Conservation (phyloP, 2,888 invertebrate species). For the Athetis lepigone region DNA sequence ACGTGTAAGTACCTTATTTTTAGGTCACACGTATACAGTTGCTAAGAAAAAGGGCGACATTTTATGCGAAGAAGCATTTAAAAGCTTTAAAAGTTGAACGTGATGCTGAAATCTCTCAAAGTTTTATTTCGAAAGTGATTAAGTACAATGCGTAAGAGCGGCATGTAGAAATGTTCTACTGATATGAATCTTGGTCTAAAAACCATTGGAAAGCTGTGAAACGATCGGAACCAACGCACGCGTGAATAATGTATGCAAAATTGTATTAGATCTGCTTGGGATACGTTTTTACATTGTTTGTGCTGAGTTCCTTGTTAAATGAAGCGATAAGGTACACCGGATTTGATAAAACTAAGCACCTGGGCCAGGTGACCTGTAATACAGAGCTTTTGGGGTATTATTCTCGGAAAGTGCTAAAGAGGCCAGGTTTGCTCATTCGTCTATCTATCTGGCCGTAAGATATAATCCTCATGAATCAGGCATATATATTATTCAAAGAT, state of each 20-base stretch:
- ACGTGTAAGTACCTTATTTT: constrained; percentile 52
- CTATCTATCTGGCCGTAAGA: no score
- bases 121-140: constrained; percentile 56
- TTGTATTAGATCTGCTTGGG: constrained; percentile 50
- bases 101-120: constrained; percentile 27
- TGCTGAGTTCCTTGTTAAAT: constrained; percentile 50
- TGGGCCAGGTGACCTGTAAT: no score
- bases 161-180: constrained; percentile 60
- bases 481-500: no score
- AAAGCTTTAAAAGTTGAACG: constrained; percentile 37
- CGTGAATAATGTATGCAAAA: constrained; percentile 61
- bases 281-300: constrained; percentile 53
- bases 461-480: no score
- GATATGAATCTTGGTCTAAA: constrained; percentile 56
- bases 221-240: constrained; percentile 62
- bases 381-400: no score
- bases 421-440: no score
- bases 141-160: constrained; percentile 51
- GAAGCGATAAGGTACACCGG: constrained; percentile 32
- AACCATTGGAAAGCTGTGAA: constrained; percentile 68
- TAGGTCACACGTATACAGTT: constrained; percentile 38
- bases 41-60: constrained; percentile 18
- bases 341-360: constrained; percentile 8
- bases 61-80: constrained; percentile 28
- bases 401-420: no score